phyloP scores from a whole-genome alignment of 2,888 invertebrate genomes.

The Syrista parreyssii region DNA sequence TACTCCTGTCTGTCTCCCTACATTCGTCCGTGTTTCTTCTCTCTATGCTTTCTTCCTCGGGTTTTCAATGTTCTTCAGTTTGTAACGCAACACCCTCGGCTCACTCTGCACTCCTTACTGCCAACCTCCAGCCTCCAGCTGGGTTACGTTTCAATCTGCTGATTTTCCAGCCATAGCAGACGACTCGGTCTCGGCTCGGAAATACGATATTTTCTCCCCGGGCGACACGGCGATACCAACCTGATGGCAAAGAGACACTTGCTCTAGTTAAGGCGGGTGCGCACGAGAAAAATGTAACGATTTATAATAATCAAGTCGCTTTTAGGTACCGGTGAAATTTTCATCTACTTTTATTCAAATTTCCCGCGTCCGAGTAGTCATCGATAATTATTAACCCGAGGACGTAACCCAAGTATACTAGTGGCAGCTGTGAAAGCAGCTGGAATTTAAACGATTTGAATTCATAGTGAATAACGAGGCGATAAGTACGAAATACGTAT shows the following conservation, averaged over 20 bases:
- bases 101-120: constrained; percentile 3
- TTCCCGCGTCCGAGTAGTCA: too few relatives aligned
- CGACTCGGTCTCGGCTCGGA: constrained; percentile 13
- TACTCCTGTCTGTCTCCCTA: constrained; percentile 19
- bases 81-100: constrained; percentile 13
- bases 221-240: constrained; percentile 10
- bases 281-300: not conserved
- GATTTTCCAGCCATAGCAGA: constrained; percentile 19
- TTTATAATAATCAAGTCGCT: too few relatives aligned
- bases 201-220: constrained; percentile 35
- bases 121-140: constrained; percentile 12
- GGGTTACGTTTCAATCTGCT: constrained; percentile 40
- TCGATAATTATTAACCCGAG: too few relatives aligned
- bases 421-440: too few relatives aligned
- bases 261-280: not conserved
- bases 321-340: too few relatives aligned
- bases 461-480: too few relatives aligned
- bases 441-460: too few relatives aligned
- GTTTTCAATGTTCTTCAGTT: not conserved
- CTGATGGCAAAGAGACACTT: not conserved
- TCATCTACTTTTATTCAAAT: too few relatives aligned
- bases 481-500: too few relatives aligned
- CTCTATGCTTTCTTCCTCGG: constrained; percentile 14
- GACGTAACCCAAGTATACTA: too few relatives aligned
- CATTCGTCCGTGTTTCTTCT: constrained; percentile 13